Evolutionary conservation across 2,888 invertebrate genomes (phyloP).

Genomic region (Tipula unca): DNA sequence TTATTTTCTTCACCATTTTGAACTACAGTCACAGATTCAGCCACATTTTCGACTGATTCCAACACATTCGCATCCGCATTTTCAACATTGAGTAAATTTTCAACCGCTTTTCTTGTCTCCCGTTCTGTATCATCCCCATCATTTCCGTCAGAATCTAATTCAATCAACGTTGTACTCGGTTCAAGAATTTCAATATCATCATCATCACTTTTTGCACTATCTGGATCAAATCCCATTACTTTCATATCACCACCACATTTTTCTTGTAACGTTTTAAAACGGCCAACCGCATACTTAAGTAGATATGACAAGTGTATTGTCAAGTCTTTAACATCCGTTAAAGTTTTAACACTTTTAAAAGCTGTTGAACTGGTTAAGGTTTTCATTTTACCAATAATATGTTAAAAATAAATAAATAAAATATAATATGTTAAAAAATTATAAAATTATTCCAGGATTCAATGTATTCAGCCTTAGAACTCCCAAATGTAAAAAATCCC

Average conservation of each 20-base stretch:
- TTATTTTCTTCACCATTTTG: not conserved
- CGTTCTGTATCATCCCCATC: not conserved
- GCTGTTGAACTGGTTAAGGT: conserved; percentile 41
- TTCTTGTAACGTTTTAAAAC: conserved; percentile 39
- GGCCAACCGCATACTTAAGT: conserved; percentile 41
- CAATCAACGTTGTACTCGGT: no score
- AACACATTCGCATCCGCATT: not conserved
- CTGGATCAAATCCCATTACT: conserved; percentile 28
- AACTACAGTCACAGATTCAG: not conserved
- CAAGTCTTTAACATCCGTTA: conserved; percentile 39
- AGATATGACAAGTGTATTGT: conserved; percentile 41
- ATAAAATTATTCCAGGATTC: no score
- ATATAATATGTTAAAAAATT: no score
- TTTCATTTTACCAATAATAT: conserved; percentile 39
- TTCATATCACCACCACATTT: conserved; percentile 40
- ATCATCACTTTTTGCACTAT: no score
- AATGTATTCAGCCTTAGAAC: no score
- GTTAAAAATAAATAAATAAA: no score
- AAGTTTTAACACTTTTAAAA: conserved; percentile 37
- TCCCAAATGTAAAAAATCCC: no score
- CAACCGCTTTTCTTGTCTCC: not conserved
- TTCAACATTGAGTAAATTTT: not conserved
- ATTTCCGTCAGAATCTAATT: conserved; percentile 40
- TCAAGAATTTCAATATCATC: no score
- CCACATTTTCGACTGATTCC: not conserved